Conservation (phyloP, 2,797 vertebrate species). For the Sebastiscus tertius region DNA sequence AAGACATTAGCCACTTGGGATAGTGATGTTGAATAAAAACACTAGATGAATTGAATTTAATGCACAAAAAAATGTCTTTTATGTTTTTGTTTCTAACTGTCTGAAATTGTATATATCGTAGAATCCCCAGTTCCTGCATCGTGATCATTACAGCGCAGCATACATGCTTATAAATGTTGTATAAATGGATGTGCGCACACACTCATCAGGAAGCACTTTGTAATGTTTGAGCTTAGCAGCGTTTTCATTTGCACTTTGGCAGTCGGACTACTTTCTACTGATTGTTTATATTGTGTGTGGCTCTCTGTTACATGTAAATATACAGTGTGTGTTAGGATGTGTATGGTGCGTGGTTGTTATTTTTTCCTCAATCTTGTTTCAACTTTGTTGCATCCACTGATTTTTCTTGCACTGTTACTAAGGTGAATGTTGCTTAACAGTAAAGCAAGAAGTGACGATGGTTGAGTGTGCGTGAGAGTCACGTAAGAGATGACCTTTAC, state of each 20-base stretch:
- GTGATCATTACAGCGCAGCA: neutral
- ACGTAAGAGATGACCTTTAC: conserved; percentile 15
- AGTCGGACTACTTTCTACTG: conserved; percentile 4
- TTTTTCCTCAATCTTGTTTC: neutral
- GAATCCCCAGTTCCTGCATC: conserved; percentile 6
- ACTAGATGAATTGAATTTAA: conserved; percentile 58
- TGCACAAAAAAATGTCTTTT: conserved; percentile 11
- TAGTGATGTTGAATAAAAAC: conserved; percentile 36
- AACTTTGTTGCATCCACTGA: neutral
- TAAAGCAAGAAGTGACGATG: neutral
- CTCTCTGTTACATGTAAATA: conserved; percentile 35
- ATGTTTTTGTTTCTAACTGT: conserved; percentile 24
- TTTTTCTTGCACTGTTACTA: conserved; percentile 32
- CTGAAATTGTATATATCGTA: conserved; percentile 34
- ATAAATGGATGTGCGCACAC: neutral
- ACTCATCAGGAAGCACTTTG: conserved; percentile 44
- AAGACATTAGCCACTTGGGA: neutral
- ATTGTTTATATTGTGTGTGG: conserved; percentile 1
- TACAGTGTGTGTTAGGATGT: neutral
- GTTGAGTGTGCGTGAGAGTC: neutral
- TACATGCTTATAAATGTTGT: conserved; percentile 5
- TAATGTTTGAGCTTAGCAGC: conserved; percentile 27
- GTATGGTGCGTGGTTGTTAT: neutral
- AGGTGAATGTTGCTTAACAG: conserved; percentile 18
- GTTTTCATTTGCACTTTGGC: conserved; percentile 42